Evolutionary conservation across 2,888 invertebrate species (phyloP), one percentile per base, ranked within the genome.

Genomic region (Apoda limacodes): DNA sequence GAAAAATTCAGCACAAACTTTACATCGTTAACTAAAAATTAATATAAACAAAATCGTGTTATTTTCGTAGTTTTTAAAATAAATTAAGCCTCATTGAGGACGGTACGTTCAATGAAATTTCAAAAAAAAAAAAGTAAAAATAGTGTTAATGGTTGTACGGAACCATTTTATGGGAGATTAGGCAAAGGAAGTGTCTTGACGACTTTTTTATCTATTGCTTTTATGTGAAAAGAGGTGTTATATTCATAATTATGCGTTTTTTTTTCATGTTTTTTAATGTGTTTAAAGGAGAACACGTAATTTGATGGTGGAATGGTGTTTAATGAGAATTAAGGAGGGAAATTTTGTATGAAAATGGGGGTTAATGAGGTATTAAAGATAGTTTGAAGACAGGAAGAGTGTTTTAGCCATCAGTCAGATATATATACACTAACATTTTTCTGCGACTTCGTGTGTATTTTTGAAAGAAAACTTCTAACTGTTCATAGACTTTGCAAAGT

Each of bases 71-170:
- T 60, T 69, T 63, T 62, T 54, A 66, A 60, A 63, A 62, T 63
- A 66, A 68, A 64, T 71, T 56, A 52, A 55, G 55, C 55, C 62
- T 66, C 78, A 80, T 74, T 80, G 75, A 76, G 74, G 70, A 75
- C 74, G 67, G 44, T 40, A 56, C 51, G 67, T 70, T 76, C 70
- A 80, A 71, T 76, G 75, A 68, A 66, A 58, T 61, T 55, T 17
- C 50, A 57, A 50, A 61, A 68, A 59, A 55, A 53, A 51, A 48
- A 39, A 42, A 27, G 41, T 64, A 66, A 74, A 71, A 75, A 76
- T 68, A 72, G 72, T 75, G 72, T 76, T 76, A 69, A 75, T 64
- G 64, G 56, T 32, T 40, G 46, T 42, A 59, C 56, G 64, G 71
- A 59, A 59, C 60, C 55, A 61, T 74, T 78, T 75, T 71, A 75